Evolutionary conservation across 1,140 invertebrate genomes (phyloP), one percentile per base, ranked within the genome.

Genomic region (Drosophila bocqueti): DNA sequence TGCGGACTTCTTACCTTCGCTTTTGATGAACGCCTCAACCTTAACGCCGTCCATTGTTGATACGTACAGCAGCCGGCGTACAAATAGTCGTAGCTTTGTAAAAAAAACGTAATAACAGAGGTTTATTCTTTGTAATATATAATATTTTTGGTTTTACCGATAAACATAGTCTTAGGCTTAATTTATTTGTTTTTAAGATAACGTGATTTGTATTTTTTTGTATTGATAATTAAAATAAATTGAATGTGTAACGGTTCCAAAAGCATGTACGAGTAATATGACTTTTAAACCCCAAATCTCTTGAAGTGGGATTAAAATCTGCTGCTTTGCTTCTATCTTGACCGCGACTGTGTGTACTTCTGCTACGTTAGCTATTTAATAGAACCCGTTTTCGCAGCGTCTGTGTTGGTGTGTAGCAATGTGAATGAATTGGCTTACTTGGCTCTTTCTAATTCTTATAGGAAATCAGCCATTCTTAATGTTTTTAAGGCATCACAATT

Each of bases 1-100:
- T 43, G n/a, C 31, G 43, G 54, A 73, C 68, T 61, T 42, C 68
- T 61, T 42, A 92, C 91, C 91, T 92, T 92, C 91, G 67, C 76
- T 75, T 83, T 92, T 92, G 67, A 91, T 85, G 73, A 78, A 91
- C 72, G 75, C 78, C 83, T 81, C 90, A 90, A 79, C 91, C 86
- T 89, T 79, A 79, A 79, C 67, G 57, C 58, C 57, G 54, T 79
- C 76, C 76, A 79, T 79, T 79, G 67, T 71, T 26, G 40, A 21
- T 49, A n/a, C n/a, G 4, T 18, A 64, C 65, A 67, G 26, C 42
- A 36, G 34, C 15, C 31, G 24, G 38, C 38, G 36, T 40, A 34
- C 24, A 6, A 36, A 55, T 71, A 55, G 21, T 47, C 46, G 60
- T 43, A 4, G 8, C 49, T 36, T 26, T 38, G 34, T 13, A 36